These are phyloP conservation scores for Lydus trimaculatus DNA, from an alignment of 2,888 invertebrate species.

Conservation along the genomic window DNA sequence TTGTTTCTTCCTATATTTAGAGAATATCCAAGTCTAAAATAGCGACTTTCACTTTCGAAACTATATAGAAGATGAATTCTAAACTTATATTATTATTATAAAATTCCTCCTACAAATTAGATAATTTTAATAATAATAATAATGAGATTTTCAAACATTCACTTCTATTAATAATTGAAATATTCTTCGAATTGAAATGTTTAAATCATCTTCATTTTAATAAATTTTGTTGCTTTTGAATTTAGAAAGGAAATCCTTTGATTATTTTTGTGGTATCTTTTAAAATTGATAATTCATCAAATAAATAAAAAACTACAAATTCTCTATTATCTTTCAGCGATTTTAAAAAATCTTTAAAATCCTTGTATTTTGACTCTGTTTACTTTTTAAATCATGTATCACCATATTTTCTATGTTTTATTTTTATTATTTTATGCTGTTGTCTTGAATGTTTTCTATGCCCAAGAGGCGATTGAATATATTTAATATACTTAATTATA, in stretches of 20 bases:
- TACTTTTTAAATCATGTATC: too few relatives aligned
- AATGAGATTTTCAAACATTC: neutral
- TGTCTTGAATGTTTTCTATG: conserved; percentile 6
- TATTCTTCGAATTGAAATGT: too few relatives aligned
- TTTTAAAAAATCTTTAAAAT: too few relatives aligned
- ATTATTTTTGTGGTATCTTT: neutral
- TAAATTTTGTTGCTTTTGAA: neutral
- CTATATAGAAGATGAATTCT: neutral
- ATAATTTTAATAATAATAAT: too few relatives aligned
- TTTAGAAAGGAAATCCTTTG: conserved; percentile 6
- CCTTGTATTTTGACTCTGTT: too few relatives aligned
- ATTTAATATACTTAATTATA: too few relatives aligned
- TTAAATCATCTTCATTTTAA: neutral
- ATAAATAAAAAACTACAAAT: too few relatives aligned
- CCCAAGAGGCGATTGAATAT: too few relatives aligned
- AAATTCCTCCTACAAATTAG: neutral
- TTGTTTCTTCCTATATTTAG: neutral
- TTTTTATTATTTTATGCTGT: conserved; percentile 12
- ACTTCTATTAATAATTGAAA: neutral
- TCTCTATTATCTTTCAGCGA: too few relatives aligned
- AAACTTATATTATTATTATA: neutral
- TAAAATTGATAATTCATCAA: too few relatives aligned
- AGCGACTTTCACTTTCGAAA: conserved; percentile 9
- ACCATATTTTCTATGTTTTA: too few relatives aligned
- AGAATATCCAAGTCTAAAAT: neutral